Conservation (phyloP, 2,113 vertebrate species). For the Chaetodon auriga region DNA sequence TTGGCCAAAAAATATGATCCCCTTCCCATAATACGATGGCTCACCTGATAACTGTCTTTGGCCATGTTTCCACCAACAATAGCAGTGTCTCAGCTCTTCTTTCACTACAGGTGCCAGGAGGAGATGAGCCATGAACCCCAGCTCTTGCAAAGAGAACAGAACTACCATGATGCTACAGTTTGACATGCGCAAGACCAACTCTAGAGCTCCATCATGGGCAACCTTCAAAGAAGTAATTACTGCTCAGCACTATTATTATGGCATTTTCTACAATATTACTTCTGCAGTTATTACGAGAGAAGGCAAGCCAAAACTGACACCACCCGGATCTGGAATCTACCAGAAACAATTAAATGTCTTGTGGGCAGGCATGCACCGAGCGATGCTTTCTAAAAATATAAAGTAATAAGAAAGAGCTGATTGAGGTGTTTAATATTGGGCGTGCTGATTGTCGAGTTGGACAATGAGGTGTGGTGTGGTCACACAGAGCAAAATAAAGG, state of each 20-base stretch:
- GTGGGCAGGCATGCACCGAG: neutral
- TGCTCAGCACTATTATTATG: too few relatives aligned
- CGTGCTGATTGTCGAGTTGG: neutral
- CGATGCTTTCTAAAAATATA: neutral
- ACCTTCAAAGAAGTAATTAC: neutral
- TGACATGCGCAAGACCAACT: neutral
- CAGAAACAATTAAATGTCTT: neutral
- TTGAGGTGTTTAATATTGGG: conserved; percentile 29
- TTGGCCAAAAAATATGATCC: too few relatives aligned
- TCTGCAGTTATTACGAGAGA: neutral
- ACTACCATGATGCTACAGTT: neutral
- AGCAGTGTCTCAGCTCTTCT: neutral
- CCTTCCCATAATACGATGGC: too few relatives aligned
- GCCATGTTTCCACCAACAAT: neutral
- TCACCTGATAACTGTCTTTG: neutral
- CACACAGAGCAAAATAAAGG: neutral
- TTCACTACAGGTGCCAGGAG: neutral
- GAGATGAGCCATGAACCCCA: neutral
- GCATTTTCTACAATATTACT: neutral
- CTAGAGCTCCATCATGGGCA: neutral
- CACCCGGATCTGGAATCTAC: conserved; percentile 7
- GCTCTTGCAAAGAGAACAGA: neutral
- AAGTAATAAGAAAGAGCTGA: neutral
- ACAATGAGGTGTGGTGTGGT: conserved; percentile 5
- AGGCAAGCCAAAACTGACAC: conserved; percentile 2